A percentile compares a stretch with the other conserved stretches of the same genome.
Conservation (phyloP, 2,113 vertebrate genomes). For the Haemorhous mexicanus region DNA sequence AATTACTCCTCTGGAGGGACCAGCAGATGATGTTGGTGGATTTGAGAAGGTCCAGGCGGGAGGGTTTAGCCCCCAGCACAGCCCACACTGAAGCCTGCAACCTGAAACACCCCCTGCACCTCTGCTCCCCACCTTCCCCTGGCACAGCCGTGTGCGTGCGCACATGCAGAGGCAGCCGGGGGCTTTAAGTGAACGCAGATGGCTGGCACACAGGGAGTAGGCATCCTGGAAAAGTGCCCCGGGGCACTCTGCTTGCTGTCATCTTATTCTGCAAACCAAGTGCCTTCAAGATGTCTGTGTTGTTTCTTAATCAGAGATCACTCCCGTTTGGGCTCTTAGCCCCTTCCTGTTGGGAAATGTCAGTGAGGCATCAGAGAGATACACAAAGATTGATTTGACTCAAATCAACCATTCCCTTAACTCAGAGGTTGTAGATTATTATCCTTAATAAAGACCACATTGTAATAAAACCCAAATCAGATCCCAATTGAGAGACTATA, state of each 20-base stretch:
- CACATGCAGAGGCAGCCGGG: neutral
- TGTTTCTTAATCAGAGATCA: slow-evolving; percentile 88
- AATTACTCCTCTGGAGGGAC: slow-evolving; percentile 82
- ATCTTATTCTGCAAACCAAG: slow-evolving; percentile 70
- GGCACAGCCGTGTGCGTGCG: neutral
- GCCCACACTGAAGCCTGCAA: slow-evolving; percentile 89
- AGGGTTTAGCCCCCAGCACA: slow-evolving; percentile 78
- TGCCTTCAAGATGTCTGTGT: slow-evolving; percentile 80
- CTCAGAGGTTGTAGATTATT: slow-evolving; percentile 61
- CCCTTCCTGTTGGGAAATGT: slow-evolving; percentile 86
- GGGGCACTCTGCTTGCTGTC: slow-evolving; percentile 72
- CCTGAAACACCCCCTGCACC: slow-evolving; percentile 68
- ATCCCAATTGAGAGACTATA: slow-evolving; percentile 20
- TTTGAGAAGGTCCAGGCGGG: slow-evolving; percentile 89
- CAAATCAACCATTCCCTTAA: slow-evolving; percentile 74
- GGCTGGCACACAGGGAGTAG: slow-evolving; percentile 79
- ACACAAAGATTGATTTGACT: slow-evolving; percentile 80
- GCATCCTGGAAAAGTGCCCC: slow-evolving; percentile 74
- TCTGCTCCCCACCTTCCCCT: slow-evolving; percentile 44
- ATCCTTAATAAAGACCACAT: slow-evolving; percentile 63
- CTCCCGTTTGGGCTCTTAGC: slow-evolving; percentile 75
- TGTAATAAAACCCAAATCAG: slow-evolving; percentile 57
- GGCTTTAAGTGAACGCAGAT: slow-evolving; percentile 93
- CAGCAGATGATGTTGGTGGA: slow-evolving; percentile 74
- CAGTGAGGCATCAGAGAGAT: slow-evolving; percentile 80